phyloP scores from a whole-genome alignment of 2,113 vertebrate species.

The Anoura caudifer region DNA sequence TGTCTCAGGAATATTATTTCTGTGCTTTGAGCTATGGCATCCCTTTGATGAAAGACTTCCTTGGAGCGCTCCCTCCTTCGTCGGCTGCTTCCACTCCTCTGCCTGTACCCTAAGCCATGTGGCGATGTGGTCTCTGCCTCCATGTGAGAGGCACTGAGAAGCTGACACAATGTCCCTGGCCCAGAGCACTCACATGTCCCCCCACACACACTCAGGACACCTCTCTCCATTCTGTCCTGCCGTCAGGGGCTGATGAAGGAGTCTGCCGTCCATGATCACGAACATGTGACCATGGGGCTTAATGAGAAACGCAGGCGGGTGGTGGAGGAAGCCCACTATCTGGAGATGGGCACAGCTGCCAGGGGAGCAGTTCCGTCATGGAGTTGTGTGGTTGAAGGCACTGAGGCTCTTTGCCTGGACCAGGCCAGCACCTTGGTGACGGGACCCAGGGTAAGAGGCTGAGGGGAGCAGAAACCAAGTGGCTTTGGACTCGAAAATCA shows the following conservation, averaged over 20 bases:
- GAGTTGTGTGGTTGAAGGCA: not conserved
- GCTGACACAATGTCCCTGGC: not conserved
- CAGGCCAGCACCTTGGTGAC: not conserved
- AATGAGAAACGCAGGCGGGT: not conserved
- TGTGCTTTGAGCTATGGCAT: constrained; percentile 18
- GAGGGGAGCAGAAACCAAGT: not conserved
- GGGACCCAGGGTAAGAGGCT: not conserved
- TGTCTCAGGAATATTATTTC: not conserved
- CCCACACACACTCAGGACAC: not conserved
- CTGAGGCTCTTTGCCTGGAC: not conserved
- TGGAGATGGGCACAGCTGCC: not conserved
- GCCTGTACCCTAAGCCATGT: not conserved
- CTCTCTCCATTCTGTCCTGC: not conserved
- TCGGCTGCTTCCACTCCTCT: not conserved
- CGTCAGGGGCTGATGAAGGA: not conserved
- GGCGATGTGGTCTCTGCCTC: not conserved
- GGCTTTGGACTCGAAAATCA: not conserved
- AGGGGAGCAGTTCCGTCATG: not conserved
- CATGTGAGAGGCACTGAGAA: not conserved
- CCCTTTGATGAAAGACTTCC: constrained; percentile 48
- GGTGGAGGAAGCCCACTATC: not conserved
- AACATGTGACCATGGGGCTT: not conserved
- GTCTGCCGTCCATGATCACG: not conserved
- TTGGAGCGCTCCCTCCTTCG: not conserved
- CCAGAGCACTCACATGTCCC: not conserved